Base-by-base conservation (phyloP, 2,888 invertebrate genomes). In the Loripinus fragilis region DNA sequence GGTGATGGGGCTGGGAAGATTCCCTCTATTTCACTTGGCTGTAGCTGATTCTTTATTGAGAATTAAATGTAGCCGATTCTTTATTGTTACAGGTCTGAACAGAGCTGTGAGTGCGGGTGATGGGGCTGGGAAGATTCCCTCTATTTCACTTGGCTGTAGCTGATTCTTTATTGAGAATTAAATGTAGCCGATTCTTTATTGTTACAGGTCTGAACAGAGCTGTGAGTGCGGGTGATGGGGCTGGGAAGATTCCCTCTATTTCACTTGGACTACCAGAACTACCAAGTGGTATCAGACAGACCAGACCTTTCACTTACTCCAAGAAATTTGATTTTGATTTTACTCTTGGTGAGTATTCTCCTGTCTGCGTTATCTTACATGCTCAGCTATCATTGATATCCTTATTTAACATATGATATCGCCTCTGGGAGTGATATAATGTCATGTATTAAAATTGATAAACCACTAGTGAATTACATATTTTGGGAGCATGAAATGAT, bases 261-360 rank as follows among this genome's bases (percentile, higher is more conserved):
- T 91, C 91, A 0, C 89, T 92, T 0, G 91, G 91, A 10, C 85
- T 91, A 0, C 91, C 91, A 5, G 89, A 89, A 50, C 80, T 91
- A 55, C 90, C 91, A 0, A 83, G 85, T 60, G 91, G 91, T 50
- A 81, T 90, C 3, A 71, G 81, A 76, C 87, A 88, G 50, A 90
- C 90, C 5, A 88, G 81, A 70, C 77, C 91, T 33, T 92, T 92
- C 74, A 87, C 86, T 10, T 92, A 92, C 78, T 76, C 75, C 17
- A 81, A 80, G 66, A 87, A 83, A 60, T 86, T 78, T n/a, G 82
- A 87, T 23, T 75, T 89, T n/a, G 90, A 91, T 81, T 88, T 92
- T 66, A 90, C 89, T 30, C 81, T 92, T 7, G 91, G 91, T 92
- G 81, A 69, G 85, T 71, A 52, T 52, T 3, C 12, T 52, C 2